Evolutionary conservation across 2,888 invertebrate genomes (phyloP), one percentile per base, ranked within the genome.

Genomic region (Conops quadrifasciatus): DNA sequence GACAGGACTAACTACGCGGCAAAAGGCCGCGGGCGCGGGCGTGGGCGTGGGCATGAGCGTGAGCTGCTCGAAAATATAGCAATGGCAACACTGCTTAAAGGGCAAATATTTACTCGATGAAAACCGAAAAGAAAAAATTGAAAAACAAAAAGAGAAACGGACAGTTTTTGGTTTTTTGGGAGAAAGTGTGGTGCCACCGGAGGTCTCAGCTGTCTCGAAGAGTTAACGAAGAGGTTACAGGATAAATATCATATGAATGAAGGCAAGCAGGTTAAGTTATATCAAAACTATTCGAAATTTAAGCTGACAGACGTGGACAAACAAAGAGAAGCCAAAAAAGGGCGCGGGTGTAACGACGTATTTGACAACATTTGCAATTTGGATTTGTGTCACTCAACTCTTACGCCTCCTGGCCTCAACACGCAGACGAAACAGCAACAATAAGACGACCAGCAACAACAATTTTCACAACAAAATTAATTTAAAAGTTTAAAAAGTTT

Each of bases 401-500:
- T 30, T 59, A 16, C 11, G 16, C 59, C 28, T 30, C n/a, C n/a
- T 13, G 51, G 19, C 21, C 21, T 51, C 19, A 21, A 9, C 51
- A 51, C 59, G 60, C 59, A 59, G 67, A 59, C 60, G 60, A 60
- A 51, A 68, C 67, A 26, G 24, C 65, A 60, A 68, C 67, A 60
- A 47, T 36, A 36, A 36, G 5, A 9, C 4, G 36, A 36, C 4
- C 36, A 36, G 9, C 36, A 36, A 36, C 36, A 36, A 36, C 36
- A 36, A 36, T 36, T 36, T 68, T 47, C 47, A 60, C 69, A 81
- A 80, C 80, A 79, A 80, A 80, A 80, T 80, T 80, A 80, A 80
- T 80, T 80, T 80, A 77, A 80, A 80, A 80, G 78, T 81, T 81
- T 64, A 76, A 76, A 78, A 80, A 80, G 81, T 80, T 80, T 80